Base-by-base conservation (phyloP, 2,888 invertebrate genomes). In the Mantis religiosa region DNA sequence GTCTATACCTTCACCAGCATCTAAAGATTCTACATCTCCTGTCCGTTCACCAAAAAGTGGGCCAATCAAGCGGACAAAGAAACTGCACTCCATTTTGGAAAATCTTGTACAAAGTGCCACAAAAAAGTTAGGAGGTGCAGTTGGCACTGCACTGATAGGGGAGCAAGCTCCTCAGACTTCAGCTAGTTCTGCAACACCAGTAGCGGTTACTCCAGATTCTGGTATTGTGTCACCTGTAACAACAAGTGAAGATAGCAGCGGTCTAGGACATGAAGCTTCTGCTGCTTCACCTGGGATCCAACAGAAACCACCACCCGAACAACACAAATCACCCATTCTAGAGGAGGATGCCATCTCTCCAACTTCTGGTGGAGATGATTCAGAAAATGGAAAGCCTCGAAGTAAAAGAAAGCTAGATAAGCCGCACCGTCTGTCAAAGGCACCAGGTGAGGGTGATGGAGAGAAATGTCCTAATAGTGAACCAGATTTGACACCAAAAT, bases 361-460 rank as follows among this genome's bases (percentile, higher is more conserved):
- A 9, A 93, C 93, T 82, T 95, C 95, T 3, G 94, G 94, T 12
- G 95, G 95, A 90, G 95, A 95, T 91, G 95, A 95, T 81, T 94
- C 95, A 89, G 95, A 95, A 91, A 95, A 95, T 83, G 95, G 94
- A 88, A 96, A 95, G 91, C 95, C 95, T 90, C 93, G 95, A 82
- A 93, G 95, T 89, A 96, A 95, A 92, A 93, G 95, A 87, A 95
- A 95, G 91, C 94, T 95, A 4, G 95, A 94, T 90, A 95, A 95
- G 92, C 95, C 95, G 0, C 93, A 88, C 89, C 93, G 95, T 88
- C 92, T 95, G 87, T 92, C 94, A 41, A 94, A 94, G 91, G 93
- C 94, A 92, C 91, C 93, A 91, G 91, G 93, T 92, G 92, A 92
- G 92, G 90, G 89, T 92, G 14, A 92, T 92, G 88, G 92, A 92